Evolutionary conservation across 2,888 invertebrate genomes (phyloP), one percentile per base, ranked within the genome.

Genomic region (Plusia festucae): DNA sequence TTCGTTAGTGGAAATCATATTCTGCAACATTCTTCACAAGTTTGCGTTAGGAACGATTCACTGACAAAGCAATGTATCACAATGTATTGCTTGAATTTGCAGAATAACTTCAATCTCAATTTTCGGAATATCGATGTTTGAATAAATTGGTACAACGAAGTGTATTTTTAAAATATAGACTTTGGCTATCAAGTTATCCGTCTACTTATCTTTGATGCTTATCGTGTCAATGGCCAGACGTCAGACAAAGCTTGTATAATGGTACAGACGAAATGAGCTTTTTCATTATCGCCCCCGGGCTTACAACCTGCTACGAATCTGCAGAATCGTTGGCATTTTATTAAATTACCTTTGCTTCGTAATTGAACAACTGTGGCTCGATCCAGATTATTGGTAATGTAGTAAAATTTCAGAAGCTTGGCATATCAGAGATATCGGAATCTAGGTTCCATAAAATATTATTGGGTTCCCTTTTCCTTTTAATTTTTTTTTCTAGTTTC

Each of bases 231-330:
- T 74, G 77, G 71, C 59, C 72, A 66, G 76, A 73, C 70, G 16
- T 58, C 63, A 74, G 76, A 81, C 69, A 73, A 75, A 75, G 68
- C 56, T 69, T 60, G 40, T 44, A 53, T 53, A 68, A 79, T 63
- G 57, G 65, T 53, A 55, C 60, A 52, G 53, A 56, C 61, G 65
- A 78, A 84, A 79, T 75, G 74, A 79, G 76, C 60, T 72, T 79
- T 81, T 79, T 76, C 76, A 81, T 83, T 79, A 81, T 70, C 74
- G 60, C 69, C 56, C 52, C 34, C 65, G 67, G 65, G 64, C 70
- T 76, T 71, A 68, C 67, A 70, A 68, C 56, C 60, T 72, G 72
- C 51, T 76, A 51, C 54, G 22, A 62, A 59, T 65, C 57, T 56
- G 56, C 57, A 49, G 32, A 62, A 69, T 60, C 68, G 62, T 70